Evolutionary conservation across 2,888 invertebrate species (phyloP).

Genomic region (Tachina grossa): DNA sequence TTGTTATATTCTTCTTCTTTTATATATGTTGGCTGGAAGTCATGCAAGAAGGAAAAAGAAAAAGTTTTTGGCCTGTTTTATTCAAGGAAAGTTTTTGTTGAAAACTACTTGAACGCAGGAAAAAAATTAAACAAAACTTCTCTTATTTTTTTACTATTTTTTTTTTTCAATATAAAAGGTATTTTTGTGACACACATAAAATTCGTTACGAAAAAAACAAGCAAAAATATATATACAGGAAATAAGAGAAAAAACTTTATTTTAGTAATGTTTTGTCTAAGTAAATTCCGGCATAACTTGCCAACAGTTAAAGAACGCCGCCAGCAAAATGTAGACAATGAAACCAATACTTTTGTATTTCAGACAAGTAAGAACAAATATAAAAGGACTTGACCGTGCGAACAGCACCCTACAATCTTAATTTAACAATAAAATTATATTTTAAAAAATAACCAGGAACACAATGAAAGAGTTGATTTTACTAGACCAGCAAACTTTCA

Average conservation of each 20-base stretch:
- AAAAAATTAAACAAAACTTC: slow-evolving; percentile 3
- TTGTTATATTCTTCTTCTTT: slow-evolving; percentile 4
- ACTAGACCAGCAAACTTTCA: too few relatives aligned
- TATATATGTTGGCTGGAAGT: background rate
- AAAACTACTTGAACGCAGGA: slow-evolving; percentile 1
- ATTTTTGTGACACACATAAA: slow-evolving; percentile 38
- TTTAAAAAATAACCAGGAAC: too few relatives aligned
- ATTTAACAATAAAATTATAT: too few relatives aligned
- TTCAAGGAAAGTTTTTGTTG: slow-evolving; percentile 13
- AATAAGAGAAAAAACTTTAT: slow-evolving; percentile 20
- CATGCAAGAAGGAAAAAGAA: background rate
- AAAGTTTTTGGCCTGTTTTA: slow-evolving; percentile 49
- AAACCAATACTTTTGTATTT: background rate
- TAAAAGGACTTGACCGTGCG: background rate
- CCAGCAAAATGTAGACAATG: background rate
- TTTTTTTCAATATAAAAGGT: slow-evolving; percentile 39
- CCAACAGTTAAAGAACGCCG: background rate
- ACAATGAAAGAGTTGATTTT: too few relatives aligned
- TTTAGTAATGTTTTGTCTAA: slow-evolving; percentile 27
- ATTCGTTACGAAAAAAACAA: background rate
- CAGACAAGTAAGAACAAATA: background rate
- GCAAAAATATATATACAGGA: slow-evolving; percentile 7
- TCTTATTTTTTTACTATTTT: background rate
- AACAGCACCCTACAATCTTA: too few relatives aligned
- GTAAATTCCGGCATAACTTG: slow-evolving; percentile 47